A percentile compares a stretch with the other conserved stretches of the same genome.
Conservation (phyloP, 2,888 invertebrate species). For the Choreutis nemorana region DNA sequence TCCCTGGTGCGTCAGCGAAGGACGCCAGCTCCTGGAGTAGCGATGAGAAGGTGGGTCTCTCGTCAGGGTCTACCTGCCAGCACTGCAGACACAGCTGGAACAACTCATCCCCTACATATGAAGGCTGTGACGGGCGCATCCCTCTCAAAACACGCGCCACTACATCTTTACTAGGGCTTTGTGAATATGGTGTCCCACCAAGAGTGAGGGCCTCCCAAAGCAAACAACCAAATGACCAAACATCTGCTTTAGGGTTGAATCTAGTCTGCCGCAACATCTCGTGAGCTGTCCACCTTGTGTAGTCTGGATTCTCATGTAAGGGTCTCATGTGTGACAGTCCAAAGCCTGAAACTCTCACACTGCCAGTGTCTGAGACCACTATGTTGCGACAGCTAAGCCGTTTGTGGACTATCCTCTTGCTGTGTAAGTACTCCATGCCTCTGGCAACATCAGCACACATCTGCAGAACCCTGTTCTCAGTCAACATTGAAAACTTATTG, state of each 20-base stretch:
- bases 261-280: conserved; percentile 77
- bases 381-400: conserved; percentile 78
- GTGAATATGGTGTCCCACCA: conserved; percentile 81
- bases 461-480: conserved; percentile 70
- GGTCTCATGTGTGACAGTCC: conserved; percentile 74
- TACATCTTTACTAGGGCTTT: conserved; percentile 72
- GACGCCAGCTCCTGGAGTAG: conserved; percentile 56
- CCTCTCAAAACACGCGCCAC: conserved; percentile 74
- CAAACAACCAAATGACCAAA: conserved; percentile 85
- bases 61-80: conserved; percentile 84
- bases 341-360: conserved; percentile 78
- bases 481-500: conserved; percentile 66
- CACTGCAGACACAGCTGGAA: conserved; percentile 85
- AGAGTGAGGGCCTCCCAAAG: conserved; percentile 85
- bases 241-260: conserved; percentile 76
- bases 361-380: conserved; percentile 69
- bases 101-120: conserved; percentile 78
- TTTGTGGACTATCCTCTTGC: conserved; percentile 75
- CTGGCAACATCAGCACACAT: conserved; percentile 72
- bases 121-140: conserved; percentile 75
- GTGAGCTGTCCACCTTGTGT: conserved; percentile 80
- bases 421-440: conserved; percentile 76
- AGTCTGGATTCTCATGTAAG: conserved; percentile 73
- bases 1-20: conserved; percentile 34
- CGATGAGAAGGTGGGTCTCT: conserved; percentile 76